Conservation (phyloP, 2,888 invertebrate genomes). For the Temnothorax unifasciatus region DNA sequence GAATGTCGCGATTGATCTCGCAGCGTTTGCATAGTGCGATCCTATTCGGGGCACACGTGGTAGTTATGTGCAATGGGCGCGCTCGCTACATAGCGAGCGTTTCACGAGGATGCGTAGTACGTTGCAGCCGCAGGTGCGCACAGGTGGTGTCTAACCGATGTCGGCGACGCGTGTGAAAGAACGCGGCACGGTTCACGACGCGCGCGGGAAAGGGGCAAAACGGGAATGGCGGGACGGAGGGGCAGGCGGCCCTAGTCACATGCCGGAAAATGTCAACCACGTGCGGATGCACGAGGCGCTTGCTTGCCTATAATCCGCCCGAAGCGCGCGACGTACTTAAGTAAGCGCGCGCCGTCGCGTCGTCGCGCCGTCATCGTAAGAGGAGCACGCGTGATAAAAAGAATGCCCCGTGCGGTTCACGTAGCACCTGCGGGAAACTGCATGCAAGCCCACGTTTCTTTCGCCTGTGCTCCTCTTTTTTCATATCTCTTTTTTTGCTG, state of each 20-base stretch:
- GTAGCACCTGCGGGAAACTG: conserved; percentile 27
- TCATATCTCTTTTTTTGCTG: background rate
- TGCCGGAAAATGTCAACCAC: conserved; percentile 80
- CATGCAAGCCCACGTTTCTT: background rate
- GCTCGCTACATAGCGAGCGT: background rate
- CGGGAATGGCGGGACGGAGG: conserved; percentile 14
- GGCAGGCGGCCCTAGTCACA: conserved; percentile 68
- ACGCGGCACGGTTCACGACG: background rate
- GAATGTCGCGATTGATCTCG: background rate
- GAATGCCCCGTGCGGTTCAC: conserved; percentile 57
- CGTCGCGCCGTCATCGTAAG: conserved; percentile 39
- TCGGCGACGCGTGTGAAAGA: conserved; percentile 53
- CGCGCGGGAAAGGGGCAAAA: background rate
- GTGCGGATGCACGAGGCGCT: conserved; percentile 77
- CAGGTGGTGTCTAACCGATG: conserved; percentile 61
- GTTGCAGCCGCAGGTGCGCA: conserved; percentile 49
- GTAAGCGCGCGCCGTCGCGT: conserved; percentile 56
- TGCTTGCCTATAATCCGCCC: conserved; percentile 61
- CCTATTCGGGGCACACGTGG: conserved; percentile 14
- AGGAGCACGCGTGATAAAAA: conserved; percentile 66
- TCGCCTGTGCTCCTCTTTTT: background rate
- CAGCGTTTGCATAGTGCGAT: background rate
- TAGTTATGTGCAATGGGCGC: conserved; percentile 23
- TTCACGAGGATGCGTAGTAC: conserved; percentile 49
- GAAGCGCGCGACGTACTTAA: conserved; percentile 62